Evolutionary conservation across 2,113 vertebrate genomes (phyloP).

Genomic region (Marmota monax): DNA sequence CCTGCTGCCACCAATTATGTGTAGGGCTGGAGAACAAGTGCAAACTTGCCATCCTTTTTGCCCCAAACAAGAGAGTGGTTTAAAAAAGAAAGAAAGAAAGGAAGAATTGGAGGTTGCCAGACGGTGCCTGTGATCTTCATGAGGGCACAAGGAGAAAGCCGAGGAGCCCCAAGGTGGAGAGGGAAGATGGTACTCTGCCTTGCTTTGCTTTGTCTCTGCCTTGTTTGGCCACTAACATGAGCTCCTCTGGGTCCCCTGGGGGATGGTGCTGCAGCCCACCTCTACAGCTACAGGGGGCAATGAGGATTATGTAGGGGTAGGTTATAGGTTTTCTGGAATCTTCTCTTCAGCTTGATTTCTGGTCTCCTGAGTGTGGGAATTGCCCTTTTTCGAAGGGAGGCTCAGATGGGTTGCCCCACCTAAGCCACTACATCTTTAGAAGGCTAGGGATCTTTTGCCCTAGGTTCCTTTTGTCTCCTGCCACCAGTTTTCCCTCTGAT

Average conservation of each 20-base stretch:
- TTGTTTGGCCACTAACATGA: not conserved
- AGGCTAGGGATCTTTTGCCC: not conserved
- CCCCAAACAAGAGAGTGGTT: constrained; percentile 70
- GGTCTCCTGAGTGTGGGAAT: not conserved
- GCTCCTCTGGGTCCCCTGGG: constrained; percentile 11
- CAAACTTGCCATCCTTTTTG: constrained; percentile 75
- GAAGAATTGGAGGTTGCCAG: constrained; percentile 51
- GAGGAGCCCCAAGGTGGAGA: not conserved
- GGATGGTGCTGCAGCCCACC: not conserved
- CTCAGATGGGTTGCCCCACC: not conserved
- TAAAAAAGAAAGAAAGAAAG: not conserved
- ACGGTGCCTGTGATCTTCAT: constrained; percentile 22
- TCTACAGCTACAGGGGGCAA: not conserved
- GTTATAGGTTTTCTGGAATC: not conserved
- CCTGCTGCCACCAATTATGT: constrained; percentile 71
- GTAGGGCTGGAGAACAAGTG: constrained; percentile 71
- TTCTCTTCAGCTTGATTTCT: not conserved
- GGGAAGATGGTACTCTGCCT: no score
- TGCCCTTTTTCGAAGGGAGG: not conserved
- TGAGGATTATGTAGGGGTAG: not conserved
- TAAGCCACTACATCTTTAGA: not conserved
- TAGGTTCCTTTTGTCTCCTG: not conserved
- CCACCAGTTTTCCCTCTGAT: not conserved
- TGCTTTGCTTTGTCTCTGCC: not conserved
- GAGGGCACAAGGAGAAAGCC: not conserved